Percentiles rank a stretch among this genome's conserved stretches.
Evolutionary conservation across 2,888 invertebrate genomes (phyloP).

Genomic region (Cheilosia vernalis): DNA sequence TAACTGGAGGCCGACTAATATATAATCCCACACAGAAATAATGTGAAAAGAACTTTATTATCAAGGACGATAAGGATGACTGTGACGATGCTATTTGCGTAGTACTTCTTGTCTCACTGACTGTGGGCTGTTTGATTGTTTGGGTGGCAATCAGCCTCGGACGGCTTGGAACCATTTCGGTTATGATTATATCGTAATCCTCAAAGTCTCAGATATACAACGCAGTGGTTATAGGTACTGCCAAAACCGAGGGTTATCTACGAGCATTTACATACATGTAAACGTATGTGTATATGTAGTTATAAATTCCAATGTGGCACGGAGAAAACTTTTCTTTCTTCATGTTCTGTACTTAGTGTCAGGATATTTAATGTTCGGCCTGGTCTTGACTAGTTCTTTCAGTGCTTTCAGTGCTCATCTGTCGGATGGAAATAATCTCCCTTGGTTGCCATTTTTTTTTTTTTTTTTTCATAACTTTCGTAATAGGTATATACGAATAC

Average conservation of each 20-base stretch:
- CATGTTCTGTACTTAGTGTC: conserved; percentile 59
- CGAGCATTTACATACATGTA: too few species aligned
- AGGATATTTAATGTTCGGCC: conserved; percentile 69
- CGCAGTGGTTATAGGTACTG: conserved; percentile 33
- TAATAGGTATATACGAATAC: neutral
- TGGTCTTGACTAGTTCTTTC: conserved; percentile 55
- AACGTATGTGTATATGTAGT: neutral
- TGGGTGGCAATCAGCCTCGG: conserved; percentile 50
- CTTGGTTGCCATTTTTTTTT: conserved; percentile 11
- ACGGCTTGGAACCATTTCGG: conserved; percentile 47
- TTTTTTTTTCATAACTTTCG: neutral
- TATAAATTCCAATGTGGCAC: neutral
- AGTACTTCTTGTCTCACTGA: conserved; percentile 33
- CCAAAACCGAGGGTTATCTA: conserved; percentile 8
- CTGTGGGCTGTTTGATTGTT: conserved; percentile 38
- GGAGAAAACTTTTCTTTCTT: conserved; percentile 17
- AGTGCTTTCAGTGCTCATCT: conserved; percentile 52
- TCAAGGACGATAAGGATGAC: conserved; percentile 64
- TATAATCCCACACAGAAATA: conserved; percentile 63
- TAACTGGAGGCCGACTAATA: conserved; percentile 64
- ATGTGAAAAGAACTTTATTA: conserved; percentile 64
- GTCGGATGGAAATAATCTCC: conserved; percentile 33
- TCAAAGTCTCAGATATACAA: conserved; percentile 53
- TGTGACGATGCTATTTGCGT: conserved; percentile 58
- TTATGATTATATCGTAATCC: conserved; percentile 72